phyloP scores from a whole-genome alignment of 2,113 vertebrate genomes.

The Trichechus manatus region DNA sequence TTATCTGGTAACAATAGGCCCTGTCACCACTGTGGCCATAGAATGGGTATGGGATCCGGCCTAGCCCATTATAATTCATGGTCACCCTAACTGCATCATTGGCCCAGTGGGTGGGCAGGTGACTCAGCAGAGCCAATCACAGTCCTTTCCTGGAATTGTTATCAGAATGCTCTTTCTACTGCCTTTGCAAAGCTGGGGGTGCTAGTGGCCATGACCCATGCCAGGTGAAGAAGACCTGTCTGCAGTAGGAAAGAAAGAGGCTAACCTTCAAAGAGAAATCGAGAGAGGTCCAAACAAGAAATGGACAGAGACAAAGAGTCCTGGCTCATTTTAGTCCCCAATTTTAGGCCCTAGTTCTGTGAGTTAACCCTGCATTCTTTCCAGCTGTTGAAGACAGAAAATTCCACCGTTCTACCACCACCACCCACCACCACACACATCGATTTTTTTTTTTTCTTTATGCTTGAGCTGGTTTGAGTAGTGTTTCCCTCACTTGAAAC shows the following conservation, averaged over 20 bases:
- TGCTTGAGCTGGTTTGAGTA: background rate
- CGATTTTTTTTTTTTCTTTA: background rate
- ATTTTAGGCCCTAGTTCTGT: background rate
- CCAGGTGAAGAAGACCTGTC: background rate
- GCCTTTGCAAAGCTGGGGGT: background rate
- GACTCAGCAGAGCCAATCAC: constrained; percentile 31
- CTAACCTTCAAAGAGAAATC: background rate
- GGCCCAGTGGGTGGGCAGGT: background rate
- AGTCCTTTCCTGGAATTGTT: constrained; percentile 32
- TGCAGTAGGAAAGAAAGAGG: background rate
- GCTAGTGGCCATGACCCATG: background rate
- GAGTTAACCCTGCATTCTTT: constrained; percentile 31
- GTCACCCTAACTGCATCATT: background rate
- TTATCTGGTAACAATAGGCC: background rate
- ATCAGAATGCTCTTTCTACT: background rate
- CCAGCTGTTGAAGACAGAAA: background rate
- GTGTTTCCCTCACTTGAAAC: background rate
- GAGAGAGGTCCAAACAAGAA: background rate
- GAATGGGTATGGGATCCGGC: background rate
- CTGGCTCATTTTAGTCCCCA: background rate
- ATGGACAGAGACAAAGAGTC: background rate
- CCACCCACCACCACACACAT: background rate
- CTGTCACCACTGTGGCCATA: background rate
- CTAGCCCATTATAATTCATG: background rate
- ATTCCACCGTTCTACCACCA: background rate